phyloP scores from a whole-genome alignment of 2,113 vertebrate genomes.

The Triplophysa dalaica region DNA sequence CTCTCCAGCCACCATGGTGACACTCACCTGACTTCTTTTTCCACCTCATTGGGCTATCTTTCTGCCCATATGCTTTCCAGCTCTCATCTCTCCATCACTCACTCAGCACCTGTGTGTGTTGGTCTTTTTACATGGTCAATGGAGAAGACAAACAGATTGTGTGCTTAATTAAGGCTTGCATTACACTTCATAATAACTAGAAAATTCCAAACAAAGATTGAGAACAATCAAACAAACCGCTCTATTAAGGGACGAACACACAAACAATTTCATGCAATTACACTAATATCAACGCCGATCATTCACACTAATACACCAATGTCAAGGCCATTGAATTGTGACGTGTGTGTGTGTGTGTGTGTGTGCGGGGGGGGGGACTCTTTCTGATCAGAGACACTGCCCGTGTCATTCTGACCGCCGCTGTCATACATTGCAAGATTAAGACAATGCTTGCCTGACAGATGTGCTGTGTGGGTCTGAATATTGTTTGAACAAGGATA shows the following conservation, averaged over 20 bases:
- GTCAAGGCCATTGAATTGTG: too few relatives aligned
- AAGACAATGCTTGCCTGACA: constrained; percentile 25
- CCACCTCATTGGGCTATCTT: constrained; percentile 16
- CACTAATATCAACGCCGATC: background rate
- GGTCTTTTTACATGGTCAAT: background rate
- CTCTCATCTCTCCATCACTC: constrained; percentile 9
- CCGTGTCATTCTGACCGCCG: background rate
- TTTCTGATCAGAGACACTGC: background rate
- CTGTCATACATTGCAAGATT: background rate
- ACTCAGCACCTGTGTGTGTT: background rate
- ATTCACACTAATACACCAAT: too few relatives aligned
- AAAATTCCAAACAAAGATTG: constrained; percentile 21
- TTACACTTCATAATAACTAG: background rate
- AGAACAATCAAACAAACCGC: background rate
- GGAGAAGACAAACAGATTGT: constrained; percentile 5
- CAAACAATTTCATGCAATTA: background rate
- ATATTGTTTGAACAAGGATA: background rate
- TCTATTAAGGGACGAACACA: background rate
- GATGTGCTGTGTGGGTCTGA: constrained; percentile 9
- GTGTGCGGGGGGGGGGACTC: background rate
- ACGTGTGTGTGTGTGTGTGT: background rate
- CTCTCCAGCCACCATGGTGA: constrained; percentile 41
- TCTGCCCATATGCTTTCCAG: constrained; percentile 1
- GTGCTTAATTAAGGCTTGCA: background rate
- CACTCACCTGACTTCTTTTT: constrained; percentile 39